Evolutionary conservation across 2,797 vertebrate species (phyloP), one percentile per base, ranked within the genome.

Genomic region (Pangasius djambal): DNA sequence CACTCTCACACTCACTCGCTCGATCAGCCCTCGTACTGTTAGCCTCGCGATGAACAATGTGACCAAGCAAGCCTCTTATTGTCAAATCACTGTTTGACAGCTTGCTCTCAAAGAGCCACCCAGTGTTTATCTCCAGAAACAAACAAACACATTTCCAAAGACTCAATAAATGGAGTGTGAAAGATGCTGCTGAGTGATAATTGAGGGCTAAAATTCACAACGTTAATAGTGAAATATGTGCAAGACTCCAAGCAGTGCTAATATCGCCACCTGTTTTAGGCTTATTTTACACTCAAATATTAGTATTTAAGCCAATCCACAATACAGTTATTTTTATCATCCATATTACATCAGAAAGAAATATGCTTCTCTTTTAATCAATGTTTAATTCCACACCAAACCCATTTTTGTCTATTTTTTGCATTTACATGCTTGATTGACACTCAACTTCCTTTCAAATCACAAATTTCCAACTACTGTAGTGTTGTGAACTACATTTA

Each of bases 1-100:
- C 95, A 95, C 91, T 95, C 93, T 89, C 86, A 78, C 86, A 85
- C 34, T 84, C 89, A 69, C 48, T 89, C 59, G 50, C 57, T 85
- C 67, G 44, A 74, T 84, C 89, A 85, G 83, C 75, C 88, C 65
- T 88, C 88, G 63, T 48, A 79, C 89, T 88, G 74, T 84, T 91
- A 89, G 90, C 88, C 67, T 59, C 72, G 85, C 92, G 65, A 84
- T 91, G 88, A 92, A 94, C 90, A 92, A 92, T 92, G 92, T 88
- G 91, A 91, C 91, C 90, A 91, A 86, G 89, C 92, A 94, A 94
- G 93, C 95, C 93, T 92, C 93, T 95, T 91, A 95, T 95, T 95
- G 94, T 95, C 93, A 91, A 91, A 92, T 95, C 94, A 95, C 91
- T 90, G 84, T 87, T 88, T 94, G 94, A 95, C 94, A 96, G 93